Conservation (phyloP, 2,888 invertebrate species). For the Choreutis nemorana region DNA sequence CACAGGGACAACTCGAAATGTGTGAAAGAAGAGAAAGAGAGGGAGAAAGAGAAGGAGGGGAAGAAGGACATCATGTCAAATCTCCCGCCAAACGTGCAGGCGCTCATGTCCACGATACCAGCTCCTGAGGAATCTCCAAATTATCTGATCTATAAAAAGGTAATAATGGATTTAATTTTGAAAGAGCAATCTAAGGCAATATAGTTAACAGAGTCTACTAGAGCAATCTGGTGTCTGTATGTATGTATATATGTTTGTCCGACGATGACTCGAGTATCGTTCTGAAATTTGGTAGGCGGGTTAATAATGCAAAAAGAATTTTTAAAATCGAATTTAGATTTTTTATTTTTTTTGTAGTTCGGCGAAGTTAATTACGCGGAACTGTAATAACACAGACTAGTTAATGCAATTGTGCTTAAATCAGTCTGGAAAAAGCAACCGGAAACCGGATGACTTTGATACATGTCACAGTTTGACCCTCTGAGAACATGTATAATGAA, state of each 20-base stretch:
- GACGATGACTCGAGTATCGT: not conserved
- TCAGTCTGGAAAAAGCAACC: too few relatives aligned
- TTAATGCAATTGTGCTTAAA: too few relatives aligned
- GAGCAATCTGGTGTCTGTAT: not conserved
- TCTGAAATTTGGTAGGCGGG: too few relatives aligned
- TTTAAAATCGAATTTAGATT: too few relatives aligned
- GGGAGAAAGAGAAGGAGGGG: constrained; percentile 28
- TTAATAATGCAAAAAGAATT: too few relatives aligned
- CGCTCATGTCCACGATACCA: constrained; percentile 57
- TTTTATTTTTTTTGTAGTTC: too few relatives aligned
- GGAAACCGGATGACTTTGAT: too few relatives aligned
- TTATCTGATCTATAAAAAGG: constrained; percentile 89
- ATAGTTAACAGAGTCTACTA: not conserved
- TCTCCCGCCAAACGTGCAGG: constrained; percentile 41
- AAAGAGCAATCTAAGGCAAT: too few relatives aligned
- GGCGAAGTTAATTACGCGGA: too few relatives aligned
- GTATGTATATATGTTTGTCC: not conserved
- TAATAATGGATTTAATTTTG: constrained; percentile 21
- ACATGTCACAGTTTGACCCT: too few relatives aligned
- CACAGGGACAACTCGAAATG: constrained; percentile 53
- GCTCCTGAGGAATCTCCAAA: constrained; percentile 84
- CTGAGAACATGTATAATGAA: too few relatives aligned
- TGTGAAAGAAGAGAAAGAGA: constrained; percentile 43
- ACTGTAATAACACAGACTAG: too few relatives aligned
- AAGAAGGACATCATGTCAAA: constrained; percentile 28